Percentiles rank a stretch among this genome's conserved stretches.
Conservation (phyloP, 2,888 invertebrate species). For the Platypus cylindrus region DNA sequence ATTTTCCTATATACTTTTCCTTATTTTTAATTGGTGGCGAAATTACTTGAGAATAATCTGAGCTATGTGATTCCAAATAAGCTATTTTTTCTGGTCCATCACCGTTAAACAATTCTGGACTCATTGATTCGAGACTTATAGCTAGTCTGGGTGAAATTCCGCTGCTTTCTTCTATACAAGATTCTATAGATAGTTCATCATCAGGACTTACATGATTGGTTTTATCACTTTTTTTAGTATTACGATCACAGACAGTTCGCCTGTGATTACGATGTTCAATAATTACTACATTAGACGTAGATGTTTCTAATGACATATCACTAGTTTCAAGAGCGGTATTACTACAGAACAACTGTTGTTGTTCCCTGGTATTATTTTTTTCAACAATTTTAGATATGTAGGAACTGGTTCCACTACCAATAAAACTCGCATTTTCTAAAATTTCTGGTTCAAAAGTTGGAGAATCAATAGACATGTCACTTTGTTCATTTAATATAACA, state of each 20-base stretch:
- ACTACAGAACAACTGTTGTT: neutral
- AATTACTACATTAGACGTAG: constrained; percentile 5
- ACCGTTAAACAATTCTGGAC: constrained; percentile 54
- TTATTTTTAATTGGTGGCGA: constrained; percentile 6
- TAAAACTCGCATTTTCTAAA: too few relatives aligned
- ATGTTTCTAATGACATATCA: constrained; percentile 11
- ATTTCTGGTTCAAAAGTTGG: too few relatives aligned
- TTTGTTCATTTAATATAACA: too few relatives aligned
- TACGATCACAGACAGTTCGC: neutral
- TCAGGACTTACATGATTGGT: neutral
- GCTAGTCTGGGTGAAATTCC: neutral
- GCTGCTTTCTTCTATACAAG: neutral
- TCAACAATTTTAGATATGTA: too few relatives aligned
- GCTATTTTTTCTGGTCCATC: constrained; percentile 28
- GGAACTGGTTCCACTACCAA: too few relatives aligned
- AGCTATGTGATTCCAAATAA: constrained; percentile 5
- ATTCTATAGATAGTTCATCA: constrained; percentile 1
- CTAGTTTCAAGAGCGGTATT: constrained; percentile 6
- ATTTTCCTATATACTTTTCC: constrained; percentile 23
- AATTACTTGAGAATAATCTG: neutral
- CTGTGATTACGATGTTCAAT: constrained; percentile 5
- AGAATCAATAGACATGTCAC: too few relatives aligned
- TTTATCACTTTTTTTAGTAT: neutral
- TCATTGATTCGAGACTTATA: constrained; percentile 23
- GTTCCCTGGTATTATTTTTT: neutral